Base-by-base conservation (phyloP, 2,797 vertebrate genomes). In the Acanthornis magna region DNA sequence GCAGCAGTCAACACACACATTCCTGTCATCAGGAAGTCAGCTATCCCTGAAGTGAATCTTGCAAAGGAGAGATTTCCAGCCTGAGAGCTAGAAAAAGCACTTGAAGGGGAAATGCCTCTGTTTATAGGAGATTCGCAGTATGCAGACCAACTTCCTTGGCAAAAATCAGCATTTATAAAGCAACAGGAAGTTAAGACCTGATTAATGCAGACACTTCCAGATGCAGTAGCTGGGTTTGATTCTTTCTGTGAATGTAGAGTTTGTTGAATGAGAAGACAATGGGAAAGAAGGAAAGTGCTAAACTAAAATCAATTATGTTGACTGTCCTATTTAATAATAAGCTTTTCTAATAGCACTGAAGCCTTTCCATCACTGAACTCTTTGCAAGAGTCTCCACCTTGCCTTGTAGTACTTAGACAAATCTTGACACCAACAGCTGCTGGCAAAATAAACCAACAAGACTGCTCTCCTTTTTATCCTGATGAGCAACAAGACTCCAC, bases 121-220 rank as follows among this genome's bases (percentile, higher is more conserved):
- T 86, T 94, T 91, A 75, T 60, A 85, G 42, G 22, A 42, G 23
- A 47, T 58, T 23, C 79, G 30, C 88, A 91, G 27, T 42, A 85
- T 84, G 88, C 38, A 93, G 16, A 86, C 67, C 22, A 74, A 71
- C 83, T 86, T 91, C 87, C 91, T 58, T 4, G 60, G 55, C 45
- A 85, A 88, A 84, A 86, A 91, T 84, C 88, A 81, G 88, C 91
- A 95, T 79, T 90, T 94, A 62, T 94, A 95, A 93, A 77, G 85
- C 26, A 1, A 53, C 51, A 95, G 95, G 88, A 95, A 93, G 77
- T 76, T 23, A 66, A 42, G 60, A 82, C 60, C 26, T 51, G 54
- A 50, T 86, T 60, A 78, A 86, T 23, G 48, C 54, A 72, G 53
- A 66, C 36, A 61, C 70, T 58, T 81, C 13, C 54, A 88, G 79